A percentile compares a stretch with the other conserved stretches of the same genome.
Evolutionary conservation across 2,113 vertebrate genomes (phyloP).

Genomic region (Mystacornis crossleyi): DNA sequence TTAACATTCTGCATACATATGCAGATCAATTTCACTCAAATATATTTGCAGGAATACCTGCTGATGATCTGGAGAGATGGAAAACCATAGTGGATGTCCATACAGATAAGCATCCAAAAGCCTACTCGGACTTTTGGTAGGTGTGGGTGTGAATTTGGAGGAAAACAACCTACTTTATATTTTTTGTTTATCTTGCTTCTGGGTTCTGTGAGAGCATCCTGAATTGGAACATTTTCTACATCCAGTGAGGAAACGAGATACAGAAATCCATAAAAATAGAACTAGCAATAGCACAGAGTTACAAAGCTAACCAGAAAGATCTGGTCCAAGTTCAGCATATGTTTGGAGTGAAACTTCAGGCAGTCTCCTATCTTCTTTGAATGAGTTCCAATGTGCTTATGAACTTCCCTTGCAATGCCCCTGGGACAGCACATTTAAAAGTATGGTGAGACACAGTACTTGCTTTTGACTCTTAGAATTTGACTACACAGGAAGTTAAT

Average conservation of each 20-base stretch:
- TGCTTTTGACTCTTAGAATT: not conserved
- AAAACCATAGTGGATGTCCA: not conserved
- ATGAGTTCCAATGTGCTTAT: not conserved
- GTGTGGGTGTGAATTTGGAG: not conserved
- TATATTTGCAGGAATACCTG: not conserved
- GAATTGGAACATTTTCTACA: not conserved
- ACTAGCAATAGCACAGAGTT: not conserved
- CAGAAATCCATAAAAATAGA: not conserved
- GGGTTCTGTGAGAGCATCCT: not conserved
- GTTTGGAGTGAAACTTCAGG: conserved; percentile 9
- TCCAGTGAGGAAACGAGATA: not conserved
- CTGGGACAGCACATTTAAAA: not conserved
- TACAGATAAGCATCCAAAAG: not conserved
- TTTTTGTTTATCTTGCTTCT: not conserved
- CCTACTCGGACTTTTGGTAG: not conserved
- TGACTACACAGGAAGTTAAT: conserved; percentile 5
- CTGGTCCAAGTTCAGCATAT: not conserved
- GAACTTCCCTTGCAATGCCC: not conserved
- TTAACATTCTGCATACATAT: not conserved
- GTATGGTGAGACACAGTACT: not conserved
- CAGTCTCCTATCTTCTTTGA: not conserved
- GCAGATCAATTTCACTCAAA: not conserved
- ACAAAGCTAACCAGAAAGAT: not conserved
- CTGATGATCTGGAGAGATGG: not conserved
- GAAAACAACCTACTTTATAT: not conserved